phyloP scores from a whole-genome alignment of 2,888 invertebrate genomes.

The Scaptomyza caliginosa region DNA sequence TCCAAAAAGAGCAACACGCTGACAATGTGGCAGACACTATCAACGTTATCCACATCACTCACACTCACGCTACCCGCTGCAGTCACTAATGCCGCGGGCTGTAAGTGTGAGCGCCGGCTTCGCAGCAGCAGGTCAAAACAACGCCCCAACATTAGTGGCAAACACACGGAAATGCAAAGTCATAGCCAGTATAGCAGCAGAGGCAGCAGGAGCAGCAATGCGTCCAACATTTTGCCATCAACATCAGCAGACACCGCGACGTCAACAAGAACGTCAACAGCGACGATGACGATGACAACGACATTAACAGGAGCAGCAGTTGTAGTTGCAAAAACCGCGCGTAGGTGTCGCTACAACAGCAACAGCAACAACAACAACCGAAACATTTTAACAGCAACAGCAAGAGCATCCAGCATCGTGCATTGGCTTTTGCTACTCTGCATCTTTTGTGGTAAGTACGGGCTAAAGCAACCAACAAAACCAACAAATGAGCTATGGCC shows the following conservation, averaged over 20 bases:
- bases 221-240: conserved; percentile 61
- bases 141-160: conserved; percentile 41
- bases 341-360: conserved; percentile 50
- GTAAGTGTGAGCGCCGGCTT: conserved; percentile 44
- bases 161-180: conserved; percentile 72
- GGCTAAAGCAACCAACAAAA: conserved; percentile 1
- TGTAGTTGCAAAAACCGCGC: conserved; percentile 29
- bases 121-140: conserved; percentile 51
- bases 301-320: conserved; percentile 7
- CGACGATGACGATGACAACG: conserved; percentile 14
- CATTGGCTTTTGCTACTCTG: conserved; percentile 51
- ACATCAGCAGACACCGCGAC: conserved; percentile 42
- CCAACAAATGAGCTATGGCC: conserved; percentile 58
- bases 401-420: conserved; percentile 31
- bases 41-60: conserved; percentile 65
- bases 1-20: conserved; percentile 43
- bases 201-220: conserved; percentile 27
- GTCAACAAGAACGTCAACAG: conserved; percentile 35
- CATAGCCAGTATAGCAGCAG: conserved; percentile 26
- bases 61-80: conserved; percentile 27
- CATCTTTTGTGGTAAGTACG: conserved; percentile 66
- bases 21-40: conserved; percentile 69
- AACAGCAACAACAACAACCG: neutral
- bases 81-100: conserved; percentile 27
- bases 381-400: conserved; percentile 18